These are phyloP conservation scores for Dipodomys ordii DNA, from an alignment of 2,113 vertebrate genomes.

Conservation along the genomic window DNA sequence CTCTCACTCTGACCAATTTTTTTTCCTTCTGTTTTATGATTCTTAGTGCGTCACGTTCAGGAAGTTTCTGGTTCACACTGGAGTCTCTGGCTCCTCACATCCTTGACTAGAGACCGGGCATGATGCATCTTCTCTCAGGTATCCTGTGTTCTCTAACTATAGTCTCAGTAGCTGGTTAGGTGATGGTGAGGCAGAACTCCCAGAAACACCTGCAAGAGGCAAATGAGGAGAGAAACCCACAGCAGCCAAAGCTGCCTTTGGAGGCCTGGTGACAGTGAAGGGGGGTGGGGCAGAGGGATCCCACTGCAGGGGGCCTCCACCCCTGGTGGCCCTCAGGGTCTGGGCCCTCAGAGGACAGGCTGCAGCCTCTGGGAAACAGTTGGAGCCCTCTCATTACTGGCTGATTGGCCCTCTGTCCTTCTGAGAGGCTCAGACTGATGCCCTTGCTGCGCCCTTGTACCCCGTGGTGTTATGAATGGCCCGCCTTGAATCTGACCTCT, in stretches of 20 bases:
- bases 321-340: too few species aligned
- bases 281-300: neutral
- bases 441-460: neutral
- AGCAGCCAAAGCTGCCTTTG: neutral
- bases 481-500: neutral
- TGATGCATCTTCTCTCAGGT: neutral
- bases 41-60: accelerated
- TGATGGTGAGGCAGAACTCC: neutral
- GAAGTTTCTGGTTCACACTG: neutral
- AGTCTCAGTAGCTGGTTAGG: neutral
- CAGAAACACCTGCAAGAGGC: neutral
- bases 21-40: accelerated
- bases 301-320: too few species aligned
- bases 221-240: too few species aligned
- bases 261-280: accelerated
- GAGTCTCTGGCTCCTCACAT: neutral
- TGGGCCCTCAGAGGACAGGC: too few species aligned
- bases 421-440: too few species aligned
- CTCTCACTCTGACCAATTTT: neutral
- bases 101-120: neutral
- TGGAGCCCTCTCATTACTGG: neutral
- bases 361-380: accelerated
- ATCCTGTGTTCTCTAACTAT: neutral
- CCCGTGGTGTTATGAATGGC: neutral
- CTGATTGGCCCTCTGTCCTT: neutral